Base-by-base conservation (phyloP, 2,113 vertebrate genomes). In the Calidris pygmaea region DNA sequence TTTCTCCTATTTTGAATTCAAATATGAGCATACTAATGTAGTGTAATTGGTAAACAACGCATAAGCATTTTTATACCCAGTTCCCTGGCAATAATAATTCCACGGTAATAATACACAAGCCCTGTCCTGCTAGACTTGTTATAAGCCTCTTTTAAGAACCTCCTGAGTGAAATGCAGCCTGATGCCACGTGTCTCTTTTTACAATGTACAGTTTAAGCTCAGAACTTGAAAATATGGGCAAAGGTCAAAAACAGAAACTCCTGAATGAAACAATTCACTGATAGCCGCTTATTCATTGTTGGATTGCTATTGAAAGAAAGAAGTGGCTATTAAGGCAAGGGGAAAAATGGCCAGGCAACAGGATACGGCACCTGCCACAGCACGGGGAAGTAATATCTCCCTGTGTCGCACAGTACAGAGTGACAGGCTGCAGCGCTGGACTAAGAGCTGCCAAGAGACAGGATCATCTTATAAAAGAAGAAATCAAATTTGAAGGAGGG, bases 321-420 rank as follows among this genome's bases (percentile, higher is more conserved):
- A 45, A 86, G 76, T 7, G 10, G 48, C 26, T 80, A n/a, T 43
- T 73, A 77, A 68, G 20, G 17, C 20, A 87, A 84, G 39, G 32
- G 66, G 16, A 24, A 68, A 58, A 68, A 81, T 32, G 7, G 18
- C 20, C 80, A 65, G 70, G 43, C 20, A 76, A 72, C 4, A 47
- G n/a, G 47, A 67, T 56, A 41, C 0, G 0, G 47, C 19, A 65
- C 5, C 13, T 63, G 39, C n/a, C 41, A 19, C 2, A 1, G 35
- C 18, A 62, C 2, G 2, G 35, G 18, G 37, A 39, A 68, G 47
- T 32, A 53, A 22, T 10, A 65, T 55, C 16, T 14, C 6, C 8
- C 26, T 12, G 10, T 6, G 7, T 1, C 30, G 52, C 52, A 62
- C 18, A 53, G 68, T 5, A 87, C 19, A 39, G 5, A 22, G 34